Evolutionary conservation across 1,140 invertebrate genomes (phyloP), one percentile per base, ranked within the genome.

Genomic region (Trachymyrmex cornetzi): DNA sequence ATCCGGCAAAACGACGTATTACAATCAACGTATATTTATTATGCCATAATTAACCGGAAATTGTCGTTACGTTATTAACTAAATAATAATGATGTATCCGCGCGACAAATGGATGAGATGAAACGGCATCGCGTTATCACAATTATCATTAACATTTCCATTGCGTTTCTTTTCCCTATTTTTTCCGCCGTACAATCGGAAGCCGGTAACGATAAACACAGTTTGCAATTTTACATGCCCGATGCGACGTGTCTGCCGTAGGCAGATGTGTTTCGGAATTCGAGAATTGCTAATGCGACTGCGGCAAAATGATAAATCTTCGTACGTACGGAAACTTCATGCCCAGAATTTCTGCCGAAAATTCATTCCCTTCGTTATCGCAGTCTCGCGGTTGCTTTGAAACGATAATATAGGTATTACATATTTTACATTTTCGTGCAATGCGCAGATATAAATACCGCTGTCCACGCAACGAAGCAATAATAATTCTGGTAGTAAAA

Each of bases 291-390:
- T 87, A 75, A 63, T 72, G 67, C 64, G 57, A 75, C 64, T 64
- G 85, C 63, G 48, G 67, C 50, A 24, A 38, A 63, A 80, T 72
- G 85, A 90, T 90, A 89, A 89, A 90, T 90, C 88, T 89, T 82
- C 55, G 44, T 59, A 71, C 30, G 59, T 63, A 59, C 50, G 59
- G 88, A 71, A 90, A 90, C 34, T 89, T 89, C 61, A 66, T n/a
- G 71, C 74, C 74, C 79, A 38, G 85, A 89, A 89, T 87, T 84
- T 87, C 27, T 48, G 64, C 67, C 57, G 79, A 85, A 90, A 90
- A 90, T 90, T 89, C 87, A 90, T 89, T 89, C 61, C 66, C 79
- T 90, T 90, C 89, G 79, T 90, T 90, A 90, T 90, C 88, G 77
- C 50, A 34, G n/a, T 48, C 48, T 89, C 89, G 59, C 74, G 74